Percentiles rank a stretch among this genome's conserved stretches.
phyloP scores from a whole-genome alignment of 2,888 invertebrate species.

The Rotaria macrura region DNA sequence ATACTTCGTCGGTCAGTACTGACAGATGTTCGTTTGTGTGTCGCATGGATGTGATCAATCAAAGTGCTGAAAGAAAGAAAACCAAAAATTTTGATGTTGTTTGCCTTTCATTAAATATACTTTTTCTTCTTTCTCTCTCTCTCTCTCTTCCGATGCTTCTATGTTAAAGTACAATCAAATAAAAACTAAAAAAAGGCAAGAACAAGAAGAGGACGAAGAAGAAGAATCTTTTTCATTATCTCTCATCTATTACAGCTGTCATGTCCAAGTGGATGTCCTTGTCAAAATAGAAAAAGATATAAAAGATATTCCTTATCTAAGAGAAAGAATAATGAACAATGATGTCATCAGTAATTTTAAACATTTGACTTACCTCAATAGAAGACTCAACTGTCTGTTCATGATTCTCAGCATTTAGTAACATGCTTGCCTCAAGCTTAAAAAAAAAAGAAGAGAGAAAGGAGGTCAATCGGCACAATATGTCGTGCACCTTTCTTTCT shows the following conservation, averaged over 20 bases:
- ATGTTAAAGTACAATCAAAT: not conserved
- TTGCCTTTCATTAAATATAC: not conserved
- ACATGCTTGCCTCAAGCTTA: not conserved
- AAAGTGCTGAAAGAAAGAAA: not conserved
- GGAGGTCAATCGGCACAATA: not conserved
- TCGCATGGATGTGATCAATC: not conserved
- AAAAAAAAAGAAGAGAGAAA: not conserved
- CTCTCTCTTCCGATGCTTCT: not conserved
- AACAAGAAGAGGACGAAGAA: not conserved
- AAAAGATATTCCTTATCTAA: not conserved
- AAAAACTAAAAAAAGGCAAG: not conserved
- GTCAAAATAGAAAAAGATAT: not conserved
- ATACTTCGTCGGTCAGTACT: not conserved
- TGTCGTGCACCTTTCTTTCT: not conserved
- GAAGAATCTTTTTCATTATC: not conserved
- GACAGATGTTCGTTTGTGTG: not conserved
- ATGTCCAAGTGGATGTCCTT: not conserved
- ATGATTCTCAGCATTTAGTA: not conserved
- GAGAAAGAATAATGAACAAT: not conserved
- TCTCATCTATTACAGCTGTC: not conserved
- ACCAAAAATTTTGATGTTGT: not conserved
- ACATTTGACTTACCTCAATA: not conserved
- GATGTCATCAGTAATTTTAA: not conserved
- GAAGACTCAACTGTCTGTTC: not conserved
- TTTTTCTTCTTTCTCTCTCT: too few species aligned